A percentile compares a stretch with the other conserved stretches of the same genome.
Conservation (phyloP, 2,797 vertebrate species). For the Serranus cabrilla region DNA sequence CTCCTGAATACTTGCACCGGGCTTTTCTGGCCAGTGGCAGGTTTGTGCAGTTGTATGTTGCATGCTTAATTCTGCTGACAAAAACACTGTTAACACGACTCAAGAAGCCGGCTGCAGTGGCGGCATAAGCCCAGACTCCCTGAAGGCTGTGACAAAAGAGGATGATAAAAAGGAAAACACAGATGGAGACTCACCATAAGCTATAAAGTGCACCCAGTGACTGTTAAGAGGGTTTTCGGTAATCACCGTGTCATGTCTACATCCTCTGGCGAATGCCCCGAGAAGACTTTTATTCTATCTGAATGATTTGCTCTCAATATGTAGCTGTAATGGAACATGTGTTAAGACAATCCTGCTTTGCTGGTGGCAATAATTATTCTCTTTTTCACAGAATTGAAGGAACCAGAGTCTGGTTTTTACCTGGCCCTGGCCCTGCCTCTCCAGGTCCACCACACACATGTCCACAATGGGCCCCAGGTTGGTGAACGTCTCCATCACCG, state of each 20-base stretch:
- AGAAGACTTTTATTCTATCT: not conserved
- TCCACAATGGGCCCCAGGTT: constrained; percentile 98
- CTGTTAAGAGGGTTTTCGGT: constrained; percentile 21
- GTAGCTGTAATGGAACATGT: not conserved
- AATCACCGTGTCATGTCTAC: constrained; percentile 31
- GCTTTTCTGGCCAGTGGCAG: constrained; percentile 27
- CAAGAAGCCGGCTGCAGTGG: constrained; percentile 8
- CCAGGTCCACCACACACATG: constrained; percentile 99
- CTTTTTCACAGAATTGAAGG: not conserved
- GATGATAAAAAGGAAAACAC: constrained; percentile 49
- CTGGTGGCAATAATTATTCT: not conserved
- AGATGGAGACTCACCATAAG: constrained; percentile 26
- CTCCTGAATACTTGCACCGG: not conserved
- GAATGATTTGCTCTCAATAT: not conserved
- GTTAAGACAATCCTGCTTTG: not conserved
- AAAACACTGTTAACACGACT: constrained; percentile 40
- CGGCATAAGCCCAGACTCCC: constrained; percentile 33
- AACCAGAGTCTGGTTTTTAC: constrained; percentile 74
- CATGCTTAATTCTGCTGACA: constrained; percentile 56
- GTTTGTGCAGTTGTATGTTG: constrained; percentile 17
- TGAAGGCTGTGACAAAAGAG: constrained; percentile 40
- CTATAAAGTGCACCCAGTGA: constrained; percentile 13
- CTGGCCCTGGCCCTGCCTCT: constrained; percentile 98
- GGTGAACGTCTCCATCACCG: constrained; percentile 99
- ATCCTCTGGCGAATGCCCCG: not conserved